Conservation (phyloP, 2,888 invertebrate genomes). For the Cinara cedri region DNA sequence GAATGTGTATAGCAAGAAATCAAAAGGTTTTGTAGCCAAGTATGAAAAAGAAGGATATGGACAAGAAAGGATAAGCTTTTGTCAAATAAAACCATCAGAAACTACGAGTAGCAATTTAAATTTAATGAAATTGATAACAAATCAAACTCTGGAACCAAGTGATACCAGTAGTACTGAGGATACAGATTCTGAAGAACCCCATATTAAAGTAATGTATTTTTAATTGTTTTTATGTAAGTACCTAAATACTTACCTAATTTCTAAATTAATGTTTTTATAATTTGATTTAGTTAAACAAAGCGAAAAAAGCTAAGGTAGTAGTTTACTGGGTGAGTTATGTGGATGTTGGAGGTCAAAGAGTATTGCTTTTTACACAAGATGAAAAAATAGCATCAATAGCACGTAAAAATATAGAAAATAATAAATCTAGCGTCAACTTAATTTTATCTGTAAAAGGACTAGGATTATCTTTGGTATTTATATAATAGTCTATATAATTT, state of each 20-base stretch:
- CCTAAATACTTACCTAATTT: background rate
- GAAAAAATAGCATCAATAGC: slow-evolving; percentile 72
- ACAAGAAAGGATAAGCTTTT: slow-evolving; percentile 76
- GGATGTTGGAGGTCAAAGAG: slow-evolving; percentile 73
- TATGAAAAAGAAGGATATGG: slow-evolving; percentile 70
- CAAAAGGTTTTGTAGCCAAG: slow-evolving; percentile 74
- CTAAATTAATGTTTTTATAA: slow-evolving; percentile 50
- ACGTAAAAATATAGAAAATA: slow-evolving; percentile 69
- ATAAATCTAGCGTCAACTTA: slow-evolving; percentile 72
- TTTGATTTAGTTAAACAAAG: slow-evolving; percentile 66
- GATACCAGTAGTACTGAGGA: slow-evolving; percentile 70
- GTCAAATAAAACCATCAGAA: slow-evolving; percentile 70
- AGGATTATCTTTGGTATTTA: slow-evolving; percentile 67
- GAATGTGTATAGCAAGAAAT: slow-evolving; percentile 83
- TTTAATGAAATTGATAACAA: slow-evolving; percentile 43
- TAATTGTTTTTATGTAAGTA: background rate
- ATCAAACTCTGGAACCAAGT: slow-evolving; percentile 13
- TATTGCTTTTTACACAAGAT: slow-evolving; percentile 78
- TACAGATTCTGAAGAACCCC: slow-evolving; percentile 64
- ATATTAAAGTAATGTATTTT: slow-evolving; percentile 59
- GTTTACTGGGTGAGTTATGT: slow-evolving; percentile 83
- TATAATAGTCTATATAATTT: slow-evolving; percentile 57
- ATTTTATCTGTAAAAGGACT: slow-evolving; percentile 74
- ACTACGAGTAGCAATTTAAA: slow-evolving; percentile 62
- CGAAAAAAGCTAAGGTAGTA: slow-evolving; percentile 75